These are phyloP conservation scores for Eunapius fragilis DNA, from an alignment of 37 sponge, comb jelly and placozoan species.

Conservation along the genomic window DNA sequence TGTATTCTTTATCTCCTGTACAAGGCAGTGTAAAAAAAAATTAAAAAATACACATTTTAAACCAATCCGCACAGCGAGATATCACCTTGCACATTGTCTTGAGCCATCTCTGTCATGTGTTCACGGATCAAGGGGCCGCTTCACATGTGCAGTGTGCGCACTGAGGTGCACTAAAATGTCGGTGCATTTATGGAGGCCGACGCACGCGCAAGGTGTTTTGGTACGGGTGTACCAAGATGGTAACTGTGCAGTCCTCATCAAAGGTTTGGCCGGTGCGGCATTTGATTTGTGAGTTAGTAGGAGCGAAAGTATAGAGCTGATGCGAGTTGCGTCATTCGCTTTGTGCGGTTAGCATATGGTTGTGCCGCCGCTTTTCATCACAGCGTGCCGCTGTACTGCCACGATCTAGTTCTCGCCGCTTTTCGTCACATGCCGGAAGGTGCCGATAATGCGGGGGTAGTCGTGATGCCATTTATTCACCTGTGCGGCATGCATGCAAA, in stretches of 20 bases:
- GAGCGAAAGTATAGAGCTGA: background rate
- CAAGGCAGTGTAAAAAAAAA: no score
- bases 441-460: no score
- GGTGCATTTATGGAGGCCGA: background rate
- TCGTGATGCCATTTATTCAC: no score
- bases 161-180: background rate
- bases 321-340: background rate
- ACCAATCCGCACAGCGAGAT: background rate
- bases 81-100: background rate
- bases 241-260: background rate
- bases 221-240: background rate
- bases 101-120: background rate
- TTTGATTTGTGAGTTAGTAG: background rate
- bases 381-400: background rate
- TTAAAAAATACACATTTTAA: no score
- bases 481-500: no score
- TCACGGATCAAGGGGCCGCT: background rate
- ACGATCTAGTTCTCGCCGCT: no score
- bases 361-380: background rate
- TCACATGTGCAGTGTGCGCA: background rate
- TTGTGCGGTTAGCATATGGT: background rate
- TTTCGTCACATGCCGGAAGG: no score
- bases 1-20: background rate
- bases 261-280: background rate
- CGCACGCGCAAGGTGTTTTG: background rate